Conservation (phyloP, 1,140 invertebrate species). For the Zaprionus tsacasi region DNA sequence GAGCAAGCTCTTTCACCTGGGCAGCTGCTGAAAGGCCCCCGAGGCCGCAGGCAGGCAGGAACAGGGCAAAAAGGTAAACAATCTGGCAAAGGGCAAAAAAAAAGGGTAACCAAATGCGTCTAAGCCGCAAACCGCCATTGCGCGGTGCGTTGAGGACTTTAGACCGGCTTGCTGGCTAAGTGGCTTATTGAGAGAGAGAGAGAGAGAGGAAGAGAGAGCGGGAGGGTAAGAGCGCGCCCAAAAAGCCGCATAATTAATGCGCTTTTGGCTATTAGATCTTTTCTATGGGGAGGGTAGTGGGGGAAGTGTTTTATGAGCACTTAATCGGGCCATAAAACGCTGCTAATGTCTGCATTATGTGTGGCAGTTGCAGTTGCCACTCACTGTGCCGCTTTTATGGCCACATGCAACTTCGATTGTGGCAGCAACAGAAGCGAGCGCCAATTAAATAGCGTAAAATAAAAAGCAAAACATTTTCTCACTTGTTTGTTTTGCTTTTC, state of each 20-base stretch:
- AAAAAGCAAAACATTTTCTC: conserved; percentile 1
- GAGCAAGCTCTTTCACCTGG: conserved; percentile 28
- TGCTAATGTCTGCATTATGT: conserved; percentile 59
- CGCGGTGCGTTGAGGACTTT: background rate
- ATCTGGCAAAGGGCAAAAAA: too few relatives aligned
- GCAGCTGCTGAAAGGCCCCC: background rate
- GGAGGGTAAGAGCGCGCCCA: background rate
- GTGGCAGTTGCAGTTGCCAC: conserved; percentile 19
- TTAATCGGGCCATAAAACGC: conserved; percentile 72
- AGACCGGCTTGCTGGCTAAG: conserved; percentile 4
- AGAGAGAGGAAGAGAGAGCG: too few relatives aligned
- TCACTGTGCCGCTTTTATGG: conserved; percentile 12
- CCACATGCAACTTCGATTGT: conserved; percentile 17
- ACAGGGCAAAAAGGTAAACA: background rate
- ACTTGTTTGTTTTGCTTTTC: conserved; percentile 1
- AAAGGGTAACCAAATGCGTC: background rate
- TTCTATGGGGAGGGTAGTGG: background rate
- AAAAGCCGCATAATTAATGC: conserved; percentile 73
- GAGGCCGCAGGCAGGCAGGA: background rate
- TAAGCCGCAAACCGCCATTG: background rate
- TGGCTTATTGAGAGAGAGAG: conserved; percentile 7
- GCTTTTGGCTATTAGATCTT: conserved; percentile 55
- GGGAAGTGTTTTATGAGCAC: conserved; percentile 68
- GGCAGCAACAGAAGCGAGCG: background rate
- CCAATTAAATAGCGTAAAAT: background rate